Base-by-base conservation (phyloP, 2,113 vertebrate genomes). In the Lampris megalopsis region DNA sequence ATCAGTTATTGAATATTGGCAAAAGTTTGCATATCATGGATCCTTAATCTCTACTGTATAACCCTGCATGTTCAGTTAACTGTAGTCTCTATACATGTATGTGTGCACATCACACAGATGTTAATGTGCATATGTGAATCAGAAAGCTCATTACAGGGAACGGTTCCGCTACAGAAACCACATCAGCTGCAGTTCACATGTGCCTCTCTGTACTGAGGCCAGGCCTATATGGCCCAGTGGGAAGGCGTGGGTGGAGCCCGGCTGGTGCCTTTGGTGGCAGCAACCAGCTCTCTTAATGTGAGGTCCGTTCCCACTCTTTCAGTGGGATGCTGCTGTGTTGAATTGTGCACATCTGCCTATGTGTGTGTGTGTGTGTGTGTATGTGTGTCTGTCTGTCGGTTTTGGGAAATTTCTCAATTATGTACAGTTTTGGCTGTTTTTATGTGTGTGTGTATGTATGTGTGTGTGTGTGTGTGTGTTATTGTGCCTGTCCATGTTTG, bases 231-330 rank as follows among this genome's bases (percentile, higher is more conserved):
- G 50, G 66, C 63, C 52, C 6, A 72, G 68, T 78, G 82, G 73
- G 77, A 81, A 77, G 73, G 71, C 3, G 76, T 62, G 89, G 90
- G 80, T 75, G 87, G 70, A 75, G 81, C 43, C 77, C 56, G 79
- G 75, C 42, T 77, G 85, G 79, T 84, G 94, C 95, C 85, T 93
- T 95, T 9, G 95, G 62, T 75, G 78, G 80, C 71, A 53, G 36
- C 41, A 52, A 42, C 69, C 8, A 43, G 36, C 38, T 36, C 8
- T 40, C 40, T 61, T 56, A 71, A 61, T 43, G 37, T 50, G 61
- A 64, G 53, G 58, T 56, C 43, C 38, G 2, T 6, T 3, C 4
- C 10, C 3, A 8, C 4, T 53, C 13, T 53, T 13, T 11, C 9
- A 13, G 11, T n/a, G 50, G 50, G 50, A 53, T n/a, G n/a, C 11